phyloP scores from a whole-genome alignment of 2,888 invertebrate species.

The Didymodactylos carnosus region DNA sequence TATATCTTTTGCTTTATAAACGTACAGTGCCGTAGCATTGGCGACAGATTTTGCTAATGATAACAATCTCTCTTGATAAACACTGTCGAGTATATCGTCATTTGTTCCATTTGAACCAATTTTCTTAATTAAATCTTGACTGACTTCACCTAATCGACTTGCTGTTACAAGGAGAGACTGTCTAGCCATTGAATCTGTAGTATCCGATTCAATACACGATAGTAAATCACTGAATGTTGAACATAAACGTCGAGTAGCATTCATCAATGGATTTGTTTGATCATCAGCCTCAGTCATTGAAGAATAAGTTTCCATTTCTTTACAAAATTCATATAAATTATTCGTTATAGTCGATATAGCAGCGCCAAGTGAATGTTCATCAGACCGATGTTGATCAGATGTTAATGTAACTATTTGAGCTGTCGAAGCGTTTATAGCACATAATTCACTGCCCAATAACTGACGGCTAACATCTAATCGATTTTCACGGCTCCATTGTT shows the following conservation, averaged over 20 bases:
- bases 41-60: slow-evolving; percentile 89
- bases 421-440: slow-evolving; percentile 96
- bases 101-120: neutral
- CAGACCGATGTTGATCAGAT: neutral
- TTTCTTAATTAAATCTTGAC: slow-evolving; percentile 6
- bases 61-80: slow-evolving; percentile 57
- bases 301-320: slow-evolving; percentile 75
- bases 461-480: slow-evolving; percentile 82
- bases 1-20: slow-evolving; percentile 83
- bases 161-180: slow-evolving; percentile 6
- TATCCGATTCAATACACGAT: slow-evolving; percentile 56
- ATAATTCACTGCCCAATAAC: slow-evolving; percentile 82
- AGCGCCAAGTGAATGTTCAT: slow-evolving; percentile 5
- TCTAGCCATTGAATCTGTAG: neutral
- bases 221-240: slow-evolving; percentile 73
- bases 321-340: slow-evolving; percentile 80
- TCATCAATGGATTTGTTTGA: slow-evolving; percentile 62
- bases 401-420: slow-evolving; percentile 51
- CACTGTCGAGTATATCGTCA: neutral
- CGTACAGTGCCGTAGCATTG: slow-evolving; percentile 84
- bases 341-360: slow-evolving; percentile 41
- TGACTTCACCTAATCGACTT: slow-evolving; percentile 5
- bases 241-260: slow-evolving; percentile 75
- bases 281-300: slow-evolving; percentile 63
- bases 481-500: slow-evolving; percentile 33